Evolutionary conservation across 2,888 invertebrate genomes (phyloP).

Genomic region (Netelia virgata): DNA sequence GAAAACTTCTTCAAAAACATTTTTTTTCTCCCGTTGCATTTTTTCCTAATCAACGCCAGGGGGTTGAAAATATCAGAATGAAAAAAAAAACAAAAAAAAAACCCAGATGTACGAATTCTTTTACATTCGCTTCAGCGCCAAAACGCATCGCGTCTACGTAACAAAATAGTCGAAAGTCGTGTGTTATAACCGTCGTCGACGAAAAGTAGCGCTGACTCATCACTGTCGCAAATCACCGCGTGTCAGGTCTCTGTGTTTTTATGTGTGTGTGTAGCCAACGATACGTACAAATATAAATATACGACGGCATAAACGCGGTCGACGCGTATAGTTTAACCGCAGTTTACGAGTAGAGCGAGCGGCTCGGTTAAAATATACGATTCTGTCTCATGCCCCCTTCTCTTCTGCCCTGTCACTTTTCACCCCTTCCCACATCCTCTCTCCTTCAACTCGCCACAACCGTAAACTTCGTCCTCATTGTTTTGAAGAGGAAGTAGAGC

Average conservation of each 20-base stretch:
- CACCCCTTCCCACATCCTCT: constrained; percentile 58
- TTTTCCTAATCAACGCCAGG: too few species aligned
- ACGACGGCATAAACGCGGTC: constrained; percentile 32
- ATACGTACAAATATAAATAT: constrained; percentile 14
- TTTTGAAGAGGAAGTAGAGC: constrained; percentile 73
- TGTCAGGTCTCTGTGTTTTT: constrained; percentile 28
- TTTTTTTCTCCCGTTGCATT: too few species aligned
- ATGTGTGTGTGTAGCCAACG: neutral
- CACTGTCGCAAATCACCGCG: constrained; percentile 63
- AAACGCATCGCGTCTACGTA: too few species aligned
- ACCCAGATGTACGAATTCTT: neutral
- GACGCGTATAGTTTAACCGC: constrained; percentile 74
- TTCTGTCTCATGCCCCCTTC: constrained; percentile 64
- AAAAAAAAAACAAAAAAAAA: neutral
- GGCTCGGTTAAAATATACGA: constrained; percentile 80
- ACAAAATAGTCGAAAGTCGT: neutral
- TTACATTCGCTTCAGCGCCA: neutral
- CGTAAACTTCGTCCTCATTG: constrained; percentile 80
- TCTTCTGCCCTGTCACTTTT: constrained; percentile 53
- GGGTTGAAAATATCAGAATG: neutral
- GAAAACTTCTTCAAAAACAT: too few species aligned
- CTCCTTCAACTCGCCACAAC: constrained; percentile 63
- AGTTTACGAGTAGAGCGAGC: constrained; percentile 78
- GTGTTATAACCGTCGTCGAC: constrained; percentile 19
- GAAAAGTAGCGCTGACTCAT: constrained; percentile 63